Evolutionary conservation across 2,113 vertebrate species (phyloP).

Genomic region (Rostratula benghalensis): DNA sequence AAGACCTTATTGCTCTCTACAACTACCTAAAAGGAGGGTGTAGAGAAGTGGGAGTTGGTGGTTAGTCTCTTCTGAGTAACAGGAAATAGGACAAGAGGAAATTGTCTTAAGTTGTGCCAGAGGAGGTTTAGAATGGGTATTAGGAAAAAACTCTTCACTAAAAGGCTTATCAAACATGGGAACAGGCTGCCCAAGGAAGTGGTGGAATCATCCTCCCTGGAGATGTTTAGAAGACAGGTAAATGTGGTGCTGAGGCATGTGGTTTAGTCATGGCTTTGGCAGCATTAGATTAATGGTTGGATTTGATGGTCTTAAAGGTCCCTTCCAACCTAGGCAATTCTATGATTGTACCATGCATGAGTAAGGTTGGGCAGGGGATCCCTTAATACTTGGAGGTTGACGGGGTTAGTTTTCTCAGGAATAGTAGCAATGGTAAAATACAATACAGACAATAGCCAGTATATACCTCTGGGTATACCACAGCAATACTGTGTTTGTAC

Average conservation of each 20-base stretch:
- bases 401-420: background rate
- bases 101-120: background rate
- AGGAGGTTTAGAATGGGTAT: background rate
- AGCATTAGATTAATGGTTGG: background rate
- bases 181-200: background rate
- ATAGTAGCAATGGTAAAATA: background rate
- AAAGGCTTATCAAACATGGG: background rate
- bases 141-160: background rate
- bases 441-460: background rate
- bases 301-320: background rate
- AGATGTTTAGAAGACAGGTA: background rate
- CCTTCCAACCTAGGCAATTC: background rate
- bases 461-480: background rate
- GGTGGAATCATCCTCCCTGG: background rate
- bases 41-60: background rate
- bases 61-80: background rate
- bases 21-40: background rate
- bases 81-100: background rate
- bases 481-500: background rate
- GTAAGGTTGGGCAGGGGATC: fast-evolving
- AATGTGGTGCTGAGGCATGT: background rate
- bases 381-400: background rate
- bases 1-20: background rate
- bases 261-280: background rate
- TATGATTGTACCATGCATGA: background rate